Base-by-base conservation (phyloP, 2,888 invertebrate genomes). In the Stenichneumon culpator region DNA sequence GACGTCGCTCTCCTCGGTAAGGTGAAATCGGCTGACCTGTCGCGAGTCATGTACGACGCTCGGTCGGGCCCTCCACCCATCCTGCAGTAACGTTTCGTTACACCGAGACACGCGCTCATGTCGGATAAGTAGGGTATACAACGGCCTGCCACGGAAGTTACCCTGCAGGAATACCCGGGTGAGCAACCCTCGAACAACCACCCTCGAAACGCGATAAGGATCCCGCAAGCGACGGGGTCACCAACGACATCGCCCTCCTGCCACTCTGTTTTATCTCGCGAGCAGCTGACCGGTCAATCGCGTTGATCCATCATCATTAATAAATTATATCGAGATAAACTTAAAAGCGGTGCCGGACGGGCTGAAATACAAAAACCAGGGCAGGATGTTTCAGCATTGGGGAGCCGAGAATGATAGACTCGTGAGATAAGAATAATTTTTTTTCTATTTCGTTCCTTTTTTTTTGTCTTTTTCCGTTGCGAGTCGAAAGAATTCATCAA, bases 1-100 rank as follows among this genome's bases (percentile, higher is more conserved):
- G 83, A 87, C 79, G 78, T 78, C 84, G 78, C 63, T 25, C 83
- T 79, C 68, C 19, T 57, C 70, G 81, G 73, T 32, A 82, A 78
- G 60, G 65, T 57, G 72, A 74, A 83, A 84, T 85, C 73, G 82
- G 63, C 82, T 79, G 39, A 57, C 78, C 44, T 25, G 78, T 74
- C n/a, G 25, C 50, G 28, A 47, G 32, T n/a, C 1, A 2, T 28
- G 32, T 32, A n/a, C 44, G 28, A 65, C 63, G 32, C 19, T 28
- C 65, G 28, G 60, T n/a, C 32, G 32, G 32, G 32, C 39, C 39
- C 39, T 39, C 11, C 22, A 69, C 47, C 25, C 25, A 57, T 25
- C 25, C 25, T 25, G 77, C 14, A 69, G 47, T 39, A 67, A 63
- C 25, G 72, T 73, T 83, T 68, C 78, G 60, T 73, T 75, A 25